Evolutionary conservation across 2,888 invertebrate species (phyloP).

Genomic region (Acronicta alni): DNA sequence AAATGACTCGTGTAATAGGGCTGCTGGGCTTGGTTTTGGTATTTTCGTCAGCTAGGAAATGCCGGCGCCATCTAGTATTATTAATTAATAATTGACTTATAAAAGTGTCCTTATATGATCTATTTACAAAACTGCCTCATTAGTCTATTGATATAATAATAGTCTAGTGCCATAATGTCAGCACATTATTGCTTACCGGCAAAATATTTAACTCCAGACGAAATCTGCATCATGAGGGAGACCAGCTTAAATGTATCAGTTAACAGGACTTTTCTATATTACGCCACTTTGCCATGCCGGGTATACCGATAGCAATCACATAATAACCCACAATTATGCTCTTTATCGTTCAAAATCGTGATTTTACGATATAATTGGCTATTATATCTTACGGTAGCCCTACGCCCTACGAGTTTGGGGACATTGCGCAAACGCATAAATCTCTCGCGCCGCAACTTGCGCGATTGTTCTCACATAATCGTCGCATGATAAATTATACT

Average conservation of each 20-base stretch:
- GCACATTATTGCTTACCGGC: too few species aligned
- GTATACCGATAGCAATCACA: conserved; percentile 27
- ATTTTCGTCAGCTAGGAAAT: too few species aligned
- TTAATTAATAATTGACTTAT: too few species aligned
- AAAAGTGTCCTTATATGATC: too few species aligned
- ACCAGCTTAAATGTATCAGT: too few species aligned
- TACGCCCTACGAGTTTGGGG: conserved; percentile 36
- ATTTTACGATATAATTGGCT: conserved; percentile 47
- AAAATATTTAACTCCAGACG: too few species aligned
- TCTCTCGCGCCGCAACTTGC: conserved; percentile 39
- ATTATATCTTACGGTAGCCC: conserved; percentile 46
- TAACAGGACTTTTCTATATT: conserved; percentile 12
- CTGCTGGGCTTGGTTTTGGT: conserved; percentile 17
- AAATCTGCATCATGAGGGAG: too few species aligned
- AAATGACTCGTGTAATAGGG: conserved; percentile 44
- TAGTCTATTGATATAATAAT: too few species aligned
- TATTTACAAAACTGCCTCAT: too few species aligned
- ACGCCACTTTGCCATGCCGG: conserved; percentile 13
- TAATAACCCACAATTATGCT: conserved; percentile 30
- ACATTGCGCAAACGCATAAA: conserved; percentile 48
- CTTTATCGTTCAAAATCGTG: conserved; percentile 47
- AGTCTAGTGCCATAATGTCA: too few species aligned
- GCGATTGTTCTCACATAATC: conserved; percentile 57
- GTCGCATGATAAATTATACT: conserved; percentile 53
- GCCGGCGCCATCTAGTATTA: too few species aligned